Percentiles rank a stretch among this genome's conserved stretches.
phyloP scores from a whole-genome alignment of 1,140 invertebrate species.

The Notospermus geniculatus region DNA sequence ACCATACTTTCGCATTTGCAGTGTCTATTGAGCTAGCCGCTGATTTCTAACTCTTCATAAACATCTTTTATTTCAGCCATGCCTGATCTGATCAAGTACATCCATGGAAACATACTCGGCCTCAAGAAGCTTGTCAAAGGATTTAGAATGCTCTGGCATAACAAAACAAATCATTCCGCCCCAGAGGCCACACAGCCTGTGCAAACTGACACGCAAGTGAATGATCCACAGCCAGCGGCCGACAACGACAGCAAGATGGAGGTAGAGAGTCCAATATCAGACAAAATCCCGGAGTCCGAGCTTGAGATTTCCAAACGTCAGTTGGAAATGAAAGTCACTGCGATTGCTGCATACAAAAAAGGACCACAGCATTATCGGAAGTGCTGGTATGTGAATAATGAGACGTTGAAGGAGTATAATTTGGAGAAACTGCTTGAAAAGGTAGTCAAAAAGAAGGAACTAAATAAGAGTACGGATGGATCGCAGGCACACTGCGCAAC shows the following conservation, averaged over 20 bases:
- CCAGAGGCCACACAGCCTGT: slow-evolving; percentile 3
- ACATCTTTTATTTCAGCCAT: slow-evolving; percentile 54
- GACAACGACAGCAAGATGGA: neutral
- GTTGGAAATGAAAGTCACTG: slow-evolving; percentile 44
- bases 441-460: neutral
- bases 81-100: slow-evolving; percentile 65
- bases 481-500: neutral
- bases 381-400: slow-evolving; percentile 69
- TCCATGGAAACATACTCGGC: slow-evolving; percentile 68
- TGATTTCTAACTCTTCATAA: neutral
- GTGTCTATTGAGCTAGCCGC: neutral
- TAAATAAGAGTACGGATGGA: neutral
- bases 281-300: slow-evolving; percentile 18
- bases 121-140: slow-evolving; percentile 65
- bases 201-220: too few species aligned
- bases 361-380: slow-evolving; percentile 56
- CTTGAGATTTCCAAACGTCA: slow-evolving; percentile 48
- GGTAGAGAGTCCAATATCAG: slow-evolving; percentile 17
- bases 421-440: slow-evolving; percentile 55
- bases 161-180: slow-evolving; percentile 35
- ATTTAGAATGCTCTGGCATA: slow-evolving; percentile 64
- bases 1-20: neutral
- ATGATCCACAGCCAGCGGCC: neutral
- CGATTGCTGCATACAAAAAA: slow-evolving; percentile 63
- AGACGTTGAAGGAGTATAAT: slow-evolving; percentile 62